A percentile compares a stretch with the other conserved stretches of the same genome.
Conservation (phyloP, 2,888 invertebrate genomes). For the Rhamnusium bicolor region DNA sequence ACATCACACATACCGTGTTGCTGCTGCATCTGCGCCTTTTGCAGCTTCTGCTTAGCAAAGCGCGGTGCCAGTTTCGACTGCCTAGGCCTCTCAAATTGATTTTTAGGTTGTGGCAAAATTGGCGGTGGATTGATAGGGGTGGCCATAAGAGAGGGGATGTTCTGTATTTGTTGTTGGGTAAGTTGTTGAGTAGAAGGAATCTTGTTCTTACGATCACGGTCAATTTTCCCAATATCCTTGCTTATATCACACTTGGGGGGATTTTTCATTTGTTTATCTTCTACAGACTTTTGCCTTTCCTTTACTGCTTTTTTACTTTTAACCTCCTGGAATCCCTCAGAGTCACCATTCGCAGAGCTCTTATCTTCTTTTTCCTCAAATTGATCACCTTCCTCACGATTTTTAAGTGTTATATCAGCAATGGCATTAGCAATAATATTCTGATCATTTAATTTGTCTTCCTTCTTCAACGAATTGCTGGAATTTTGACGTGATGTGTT, state of each 20-base stretch:
- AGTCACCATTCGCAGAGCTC: conserved; percentile 70
- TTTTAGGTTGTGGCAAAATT: conserved; percentile 64
- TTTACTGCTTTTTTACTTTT: conserved; percentile 85
- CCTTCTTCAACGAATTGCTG: conserved; percentile 66
- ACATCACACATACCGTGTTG: conserved; percentile 69
- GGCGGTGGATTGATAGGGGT: conserved; percentile 72
- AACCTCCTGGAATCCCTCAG: conserved; percentile 88
- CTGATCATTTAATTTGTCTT: conserved; percentile 71
- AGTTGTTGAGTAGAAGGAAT: conserved; percentile 50
- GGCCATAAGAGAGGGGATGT: conserved; percentile 72
- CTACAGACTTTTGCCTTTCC: conserved; percentile 71
- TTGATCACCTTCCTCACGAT: conserved; percentile 64
- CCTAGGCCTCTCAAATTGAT: conserved; percentile 68
- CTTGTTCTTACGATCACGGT: conserved; percentile 41
- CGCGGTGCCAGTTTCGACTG: conserved; percentile 74
- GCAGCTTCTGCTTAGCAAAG: conserved; percentile 81
- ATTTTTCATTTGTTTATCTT: conserved; percentile 63
- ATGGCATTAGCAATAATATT: conserved; percentile 67
- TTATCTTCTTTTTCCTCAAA: conserved; percentile 66
- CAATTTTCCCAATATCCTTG: conserved; percentile 50
- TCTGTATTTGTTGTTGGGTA: conserved; percentile 70
- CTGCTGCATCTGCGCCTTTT: conserved; percentile 71
- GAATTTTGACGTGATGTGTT: conserved; percentile 63
- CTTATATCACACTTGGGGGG: conserved; percentile 44
- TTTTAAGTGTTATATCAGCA: conserved; percentile 69